These are phyloP conservation scores for Typhlichthys subterraneus DNA, from an alignment of 2,797 vertebrate genomes.

Conservation along the genomic window DNA sequence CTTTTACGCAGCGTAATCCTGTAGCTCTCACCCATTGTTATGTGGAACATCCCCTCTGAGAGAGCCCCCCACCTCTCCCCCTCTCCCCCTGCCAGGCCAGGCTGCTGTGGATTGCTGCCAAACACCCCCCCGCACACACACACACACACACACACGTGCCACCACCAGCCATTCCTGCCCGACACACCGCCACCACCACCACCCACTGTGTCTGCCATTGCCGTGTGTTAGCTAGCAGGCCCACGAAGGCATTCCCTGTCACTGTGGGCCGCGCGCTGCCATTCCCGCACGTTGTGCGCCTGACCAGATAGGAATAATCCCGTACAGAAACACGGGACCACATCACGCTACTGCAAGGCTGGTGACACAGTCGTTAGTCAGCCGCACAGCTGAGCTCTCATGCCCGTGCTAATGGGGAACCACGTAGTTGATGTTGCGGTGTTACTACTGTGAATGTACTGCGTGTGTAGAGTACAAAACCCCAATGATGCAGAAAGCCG, in stretches of 20 bases:
- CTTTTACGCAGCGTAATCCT: not conserved
- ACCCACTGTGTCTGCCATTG: too few species aligned
- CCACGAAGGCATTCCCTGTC: too few species aligned
- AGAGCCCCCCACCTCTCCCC: constrained; percentile 45
- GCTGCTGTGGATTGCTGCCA: constrained; percentile 65
- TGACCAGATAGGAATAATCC: not conserved
- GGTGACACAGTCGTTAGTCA: not conserved
- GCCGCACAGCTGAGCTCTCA: not conserved
- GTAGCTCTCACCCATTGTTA: not conserved
- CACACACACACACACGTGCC: not conserved
- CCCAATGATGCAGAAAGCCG: too few species aligned
- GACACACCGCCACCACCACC: not conserved
- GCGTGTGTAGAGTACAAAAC: too few species aligned
- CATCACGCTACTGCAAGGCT: not conserved
- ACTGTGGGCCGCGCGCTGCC: too few species aligned
- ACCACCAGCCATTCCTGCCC: not conserved
- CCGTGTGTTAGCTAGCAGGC: too few species aligned
- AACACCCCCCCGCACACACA: constrained; percentile 1
- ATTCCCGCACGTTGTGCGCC: too few species aligned
- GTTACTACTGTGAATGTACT: too few species aligned
- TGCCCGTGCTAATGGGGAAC: not conserved
- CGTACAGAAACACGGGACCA: not conserved
- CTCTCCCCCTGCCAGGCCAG: constrained; percentile 30
- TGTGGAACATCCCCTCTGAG: constrained; percentile 31
- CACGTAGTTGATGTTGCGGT: too few species aligned